Base-by-base conservation (phyloP, 2,113 vertebrate genomes). In the Cyprinodon variegatus region DNA sequence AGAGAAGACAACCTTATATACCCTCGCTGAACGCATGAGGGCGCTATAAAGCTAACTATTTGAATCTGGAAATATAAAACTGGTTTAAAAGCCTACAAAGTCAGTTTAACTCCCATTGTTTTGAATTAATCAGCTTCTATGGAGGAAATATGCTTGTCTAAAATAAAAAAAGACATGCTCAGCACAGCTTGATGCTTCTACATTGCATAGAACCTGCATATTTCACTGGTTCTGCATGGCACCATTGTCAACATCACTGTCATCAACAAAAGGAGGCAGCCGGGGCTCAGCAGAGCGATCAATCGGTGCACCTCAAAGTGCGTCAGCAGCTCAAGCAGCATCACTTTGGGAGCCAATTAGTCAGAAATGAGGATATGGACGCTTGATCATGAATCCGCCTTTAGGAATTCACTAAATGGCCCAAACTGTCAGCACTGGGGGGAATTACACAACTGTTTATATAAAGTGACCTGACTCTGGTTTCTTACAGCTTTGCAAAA, bases 331-430 rank as follows among this genome's bases (percentile, higher is more conserved):
- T 73, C 74, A 40, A 14, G 15, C 63, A 36, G 75, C 68, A n/a
- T 78, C 72, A 68, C 40, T 70, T 43, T 62, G 60, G 74, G 70
- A 74, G 53, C 61, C 77, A 88, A 86, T 86, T 84, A 86, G 60
- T 86, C 64, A 79, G 70, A 85, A 85, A 83, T 78, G 71, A 74
- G 72, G 63, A 74, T 65, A 66, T 40, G 61, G 77, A 70, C 63
- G 11, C 68, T 77, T 40, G 39, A 57, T 64, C 62, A 65, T 3
- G 67, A 11, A 65, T 78, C 63, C 39, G 48, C 65, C 71, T 76
- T 73, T 75, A 29, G 45, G 78, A 59, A 63, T 76, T 60, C 74
- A 79, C 37, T 41, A 69, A 83, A 75, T 62, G 50, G 17, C 9
- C 50, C 50, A 53, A 53, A 53, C 50, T 53, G 50, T 20, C 15